Evolutionary conservation across 2,888 invertebrate genomes (phyloP), one percentile per base, ranked within the genome.

Genomic region (Caenorhabditis doughertyi): DNA sequence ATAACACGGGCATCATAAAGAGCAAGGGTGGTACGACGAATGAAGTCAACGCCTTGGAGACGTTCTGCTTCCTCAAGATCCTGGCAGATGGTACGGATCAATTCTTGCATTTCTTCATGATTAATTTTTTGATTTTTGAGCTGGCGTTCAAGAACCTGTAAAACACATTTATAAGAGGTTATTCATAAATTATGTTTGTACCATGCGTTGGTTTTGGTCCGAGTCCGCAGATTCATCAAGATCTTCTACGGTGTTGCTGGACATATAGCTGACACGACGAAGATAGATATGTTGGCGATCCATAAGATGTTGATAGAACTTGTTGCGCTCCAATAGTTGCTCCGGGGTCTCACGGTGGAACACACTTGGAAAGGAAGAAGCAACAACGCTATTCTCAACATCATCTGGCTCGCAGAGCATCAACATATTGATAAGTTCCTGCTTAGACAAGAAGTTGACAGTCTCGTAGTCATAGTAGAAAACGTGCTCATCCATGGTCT

Each of bases 391-490:
- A 21, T 70, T 44, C 8, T 70, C 60, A n/a, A 67, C 23, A 21
- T 67, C 25, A 11, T 60, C 79, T 9, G 65, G 64, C 47, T 73
- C 73, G 18, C 77, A 77, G 35, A 60, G 55, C n/a, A 29, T 32
- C 29, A 81, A 25, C 25, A 81, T n/a, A 39, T 74, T 47, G 55
- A 76, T 8, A 2, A 81, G 25, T 27, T 81, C 81, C 0, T 56
- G 18, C 32, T 71, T 60, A 0, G 71, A 32, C 21, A 76, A n/a
- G 35, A 81, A 73, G 27, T 39, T 71, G 44, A 56, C 56, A n/a
- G 76, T 71, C 39, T 81, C 81, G 35, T 51, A 65, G 65, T 81
- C 76, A 39, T 62, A 81, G 44, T 27, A 81, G 58, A 53, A 76
- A 25, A 65, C 7, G 39, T 21, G 23, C 2, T 67, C 62, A 23